Evolutionary conservation across 2,888 invertebrate genomes (phyloP).

Genomic region (Synanthedon vespiformis): DNA sequence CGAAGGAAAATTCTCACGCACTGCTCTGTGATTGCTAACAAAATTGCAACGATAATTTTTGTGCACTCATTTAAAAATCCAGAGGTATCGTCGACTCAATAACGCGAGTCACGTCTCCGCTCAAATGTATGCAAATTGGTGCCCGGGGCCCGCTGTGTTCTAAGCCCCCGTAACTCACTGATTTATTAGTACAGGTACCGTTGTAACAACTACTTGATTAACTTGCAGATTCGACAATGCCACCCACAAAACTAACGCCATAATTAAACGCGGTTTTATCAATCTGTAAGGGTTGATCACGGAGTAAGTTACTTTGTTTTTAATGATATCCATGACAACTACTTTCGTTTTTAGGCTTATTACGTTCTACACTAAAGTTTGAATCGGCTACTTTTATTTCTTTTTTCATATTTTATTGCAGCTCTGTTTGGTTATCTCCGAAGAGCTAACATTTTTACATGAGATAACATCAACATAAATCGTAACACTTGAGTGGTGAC

Average conservation of each 20-base stretch:
- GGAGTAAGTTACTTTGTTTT: too few relatives aligned
- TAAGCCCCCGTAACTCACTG: constrained; percentile 32
- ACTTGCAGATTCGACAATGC: not conserved
- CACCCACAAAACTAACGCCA: not conserved
- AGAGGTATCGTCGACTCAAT: constrained; percentile 5
- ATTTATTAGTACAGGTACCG: constrained; percentile 30
- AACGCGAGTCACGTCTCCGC: constrained; percentile 23
- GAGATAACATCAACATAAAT: too few relatives aligned
- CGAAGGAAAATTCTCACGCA: too few relatives aligned
- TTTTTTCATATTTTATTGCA: too few relatives aligned
- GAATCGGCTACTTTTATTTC: too few relatives aligned
- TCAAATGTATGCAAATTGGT: constrained; percentile 25
- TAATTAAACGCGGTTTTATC: not conserved
- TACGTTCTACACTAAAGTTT: too few relatives aligned
- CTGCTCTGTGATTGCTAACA: not conserved
- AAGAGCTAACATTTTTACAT: too few relatives aligned
- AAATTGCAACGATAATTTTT: not conserved
- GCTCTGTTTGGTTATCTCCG: too few relatives aligned
- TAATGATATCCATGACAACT: too few relatives aligned
- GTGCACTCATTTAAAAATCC: constrained; percentile 10
- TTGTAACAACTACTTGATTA: not conserved
- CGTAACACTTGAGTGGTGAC: too few relatives aligned
- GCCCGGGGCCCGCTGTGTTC: constrained; percentile 19
- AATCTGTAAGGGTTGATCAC: too few relatives aligned
- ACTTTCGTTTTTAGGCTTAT: too few relatives aligned